Evolutionary conservation across 2,888 invertebrate species (phyloP).

Genomic region (Axea sp.): DNA sequence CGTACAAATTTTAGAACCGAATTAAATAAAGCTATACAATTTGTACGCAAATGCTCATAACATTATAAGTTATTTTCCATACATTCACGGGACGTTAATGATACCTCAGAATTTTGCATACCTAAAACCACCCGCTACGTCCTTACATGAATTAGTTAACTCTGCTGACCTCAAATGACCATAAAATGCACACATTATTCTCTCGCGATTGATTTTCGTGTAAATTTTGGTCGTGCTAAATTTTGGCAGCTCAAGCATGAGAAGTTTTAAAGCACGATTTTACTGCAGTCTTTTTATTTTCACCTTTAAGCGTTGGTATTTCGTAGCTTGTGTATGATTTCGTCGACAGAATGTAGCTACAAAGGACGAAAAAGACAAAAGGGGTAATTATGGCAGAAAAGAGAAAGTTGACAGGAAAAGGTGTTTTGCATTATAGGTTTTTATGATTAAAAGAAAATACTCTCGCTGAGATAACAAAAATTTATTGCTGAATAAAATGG

Average conservation of each 20-base stretch:
- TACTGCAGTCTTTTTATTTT: conserved; percentile 24
- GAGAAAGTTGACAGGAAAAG: conserved; percentile 50
- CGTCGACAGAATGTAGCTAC: conserved; percentile 3
- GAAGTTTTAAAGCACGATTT: conserved; percentile 27
- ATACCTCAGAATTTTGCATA: conserved; percentile 3
- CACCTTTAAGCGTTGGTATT: conserved; percentile 17
- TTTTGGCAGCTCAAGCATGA: conserved; percentile 11
- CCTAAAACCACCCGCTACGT: conserved; percentile 9
- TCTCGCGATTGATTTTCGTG: conserved; percentile 37
- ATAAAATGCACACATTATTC: conserved; percentile 34
- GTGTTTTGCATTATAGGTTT: conserved; percentile 20
- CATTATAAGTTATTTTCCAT: conserved; percentile 5
- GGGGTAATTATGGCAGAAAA: conserved; percentile 45
- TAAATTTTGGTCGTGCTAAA: conserved; percentile 22
- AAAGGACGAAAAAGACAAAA: conserved; percentile 41
- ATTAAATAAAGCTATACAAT: no score
- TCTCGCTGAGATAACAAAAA: conserved; percentile 32
- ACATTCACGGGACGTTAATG: conserved; percentile 12
- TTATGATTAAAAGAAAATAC: conserved; percentile 31
- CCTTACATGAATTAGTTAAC: conserved; percentile 32
- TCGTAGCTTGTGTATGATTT: conserved; percentile 18
- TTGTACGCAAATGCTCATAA: conserved; percentile 13
- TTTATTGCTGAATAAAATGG: conserved; percentile 37
- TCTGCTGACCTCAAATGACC: conserved; percentile 19
- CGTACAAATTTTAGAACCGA: no score